A percentile compares a stretch with the other conserved stretches of the same genome.
These are phyloP conservation scores for Astyanax mexicanus DNA, from an alignment of 2,797 vertebrate genomes.

Conservation along the genomic window DNA sequence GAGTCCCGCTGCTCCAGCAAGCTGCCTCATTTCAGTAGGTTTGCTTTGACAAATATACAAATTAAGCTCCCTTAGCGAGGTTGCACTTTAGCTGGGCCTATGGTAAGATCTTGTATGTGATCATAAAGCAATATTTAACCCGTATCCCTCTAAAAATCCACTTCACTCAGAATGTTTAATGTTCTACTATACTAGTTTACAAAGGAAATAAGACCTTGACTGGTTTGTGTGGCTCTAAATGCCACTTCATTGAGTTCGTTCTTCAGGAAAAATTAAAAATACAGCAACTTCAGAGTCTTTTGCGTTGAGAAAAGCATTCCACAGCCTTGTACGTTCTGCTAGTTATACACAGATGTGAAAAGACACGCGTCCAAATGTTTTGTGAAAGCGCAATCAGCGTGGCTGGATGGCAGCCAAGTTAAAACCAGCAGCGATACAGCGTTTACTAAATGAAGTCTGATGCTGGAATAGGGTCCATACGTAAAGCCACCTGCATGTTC, in stretches of 20 bases:
- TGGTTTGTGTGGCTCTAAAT: background rate
- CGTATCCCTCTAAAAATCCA: background rate
- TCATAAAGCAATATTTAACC: conserved; percentile 6
- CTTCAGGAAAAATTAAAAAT: background rate
- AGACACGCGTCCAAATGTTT: background rate
- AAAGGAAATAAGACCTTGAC: background rate
- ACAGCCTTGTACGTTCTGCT: background rate
- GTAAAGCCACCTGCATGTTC: background rate
- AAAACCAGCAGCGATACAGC: background rate
- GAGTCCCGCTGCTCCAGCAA: conserved; percentile 3
- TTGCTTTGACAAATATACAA: background rate
- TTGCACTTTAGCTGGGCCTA: background rate
- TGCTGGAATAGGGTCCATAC: background rate
- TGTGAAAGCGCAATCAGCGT: background rate
- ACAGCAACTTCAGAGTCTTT: background rate
- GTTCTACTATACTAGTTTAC: background rate
- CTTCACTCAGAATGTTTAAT: background rate
- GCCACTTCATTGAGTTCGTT: background rate
- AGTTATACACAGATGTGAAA: conserved; percentile 11
- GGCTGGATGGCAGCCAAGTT: background rate
- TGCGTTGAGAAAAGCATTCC: background rate
- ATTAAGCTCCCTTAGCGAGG: background rate
- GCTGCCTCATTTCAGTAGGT: background rate
- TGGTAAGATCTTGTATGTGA: background rate
- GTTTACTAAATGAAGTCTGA: background rate